Evolutionary conservation across 2,797 vertebrate genomes (phyloP).

Genomic region (Hypotaenidia philippensis): DNA sequence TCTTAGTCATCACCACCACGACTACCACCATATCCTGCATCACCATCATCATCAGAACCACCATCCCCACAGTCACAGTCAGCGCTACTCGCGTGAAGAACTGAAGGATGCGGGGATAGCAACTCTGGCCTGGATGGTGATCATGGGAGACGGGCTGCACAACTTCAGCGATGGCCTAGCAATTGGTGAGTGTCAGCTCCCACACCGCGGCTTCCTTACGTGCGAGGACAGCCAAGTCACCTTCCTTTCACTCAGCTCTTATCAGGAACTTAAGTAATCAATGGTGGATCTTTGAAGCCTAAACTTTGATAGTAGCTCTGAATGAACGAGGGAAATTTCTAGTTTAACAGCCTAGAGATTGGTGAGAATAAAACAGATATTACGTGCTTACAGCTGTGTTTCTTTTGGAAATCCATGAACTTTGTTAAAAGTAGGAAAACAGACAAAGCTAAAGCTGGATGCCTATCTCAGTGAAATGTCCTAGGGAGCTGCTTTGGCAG

Average conservation of each 20-base stretch:
- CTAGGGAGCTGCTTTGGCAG: too few relatives aligned
- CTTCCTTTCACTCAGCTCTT: not conserved
- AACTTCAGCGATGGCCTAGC: slow-evolving; percentile 97
- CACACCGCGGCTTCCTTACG: not conserved
- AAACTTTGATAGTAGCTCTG: not conserved
- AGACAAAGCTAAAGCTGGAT: not conserved
- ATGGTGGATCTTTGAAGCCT: not conserved
- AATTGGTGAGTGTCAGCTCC: slow-evolving; percentile 78
- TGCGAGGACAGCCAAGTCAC: not conserved
- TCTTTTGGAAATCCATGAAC: not conserved
- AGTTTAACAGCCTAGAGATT: not conserved
- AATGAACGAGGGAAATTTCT: not conserved
- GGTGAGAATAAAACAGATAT: not conserved
- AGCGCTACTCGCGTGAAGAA: slow-evolving; percentile 92
- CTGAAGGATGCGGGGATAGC: slow-evolving; percentile 94
- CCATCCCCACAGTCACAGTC: slow-evolving; percentile 93
- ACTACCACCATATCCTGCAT: slow-evolving; percentile 98
- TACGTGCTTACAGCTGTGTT: not conserved
- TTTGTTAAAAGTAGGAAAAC: not conserved
- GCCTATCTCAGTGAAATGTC: too few relatives aligned
- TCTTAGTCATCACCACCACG: slow-evolving; percentile 95
- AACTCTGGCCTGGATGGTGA: slow-evolving; percentile 97
- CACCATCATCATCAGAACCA: slow-evolving; percentile 99
- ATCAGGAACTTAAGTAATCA: not conserved
- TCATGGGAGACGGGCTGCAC: slow-evolving; percentile 97